phyloP scores from a whole-genome alignment of 1,140 invertebrate genomes.

The Hylaeus volcanicus region DNA sequence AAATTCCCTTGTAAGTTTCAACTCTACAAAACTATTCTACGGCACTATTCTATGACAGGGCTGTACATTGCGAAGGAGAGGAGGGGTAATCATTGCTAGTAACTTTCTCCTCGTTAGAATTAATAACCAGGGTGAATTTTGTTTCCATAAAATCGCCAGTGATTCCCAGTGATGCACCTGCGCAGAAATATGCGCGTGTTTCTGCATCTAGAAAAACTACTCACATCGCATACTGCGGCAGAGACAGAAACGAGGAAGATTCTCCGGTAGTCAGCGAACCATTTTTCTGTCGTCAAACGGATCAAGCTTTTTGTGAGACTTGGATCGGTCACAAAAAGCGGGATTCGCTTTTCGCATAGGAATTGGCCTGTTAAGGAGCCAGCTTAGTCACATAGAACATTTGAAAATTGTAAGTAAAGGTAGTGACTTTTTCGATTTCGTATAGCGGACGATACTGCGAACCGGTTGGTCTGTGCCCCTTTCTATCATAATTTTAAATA shows the following conservation, averaged over 20 bases:
- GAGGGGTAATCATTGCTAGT: no score
- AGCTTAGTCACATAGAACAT: slow-evolving; percentile 57
- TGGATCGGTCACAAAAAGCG: slow-evolving; percentile 81
- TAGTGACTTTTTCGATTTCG: slow-evolving; percentile 39
- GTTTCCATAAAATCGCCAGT: slow-evolving; percentile 35
- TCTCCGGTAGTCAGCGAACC: slow-evolving; percentile 69
- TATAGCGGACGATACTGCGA: slow-evolving; percentile 57
- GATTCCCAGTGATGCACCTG: slow-evolving; percentile 44
- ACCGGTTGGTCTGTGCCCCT: slow-evolving; percentile 47
- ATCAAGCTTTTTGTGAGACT: slow-evolving; percentile 81
- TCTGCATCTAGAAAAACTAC: slow-evolving; percentile 45
- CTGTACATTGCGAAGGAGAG: no score
- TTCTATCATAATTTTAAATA: slow-evolving; percentile 30
- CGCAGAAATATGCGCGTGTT: slow-evolving; percentile 45
- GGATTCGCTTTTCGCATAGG: slow-evolving; percentile 81
- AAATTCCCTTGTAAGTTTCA: no score
- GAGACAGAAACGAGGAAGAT: slow-evolving; percentile 63
- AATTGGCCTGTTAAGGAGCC: slow-evolving; percentile 72
- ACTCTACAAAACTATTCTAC: no score
- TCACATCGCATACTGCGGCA: slow-evolving; percentile 55
- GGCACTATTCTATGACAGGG: no score
- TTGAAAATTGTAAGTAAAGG: slow-evolving; percentile 66
- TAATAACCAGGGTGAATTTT: neutral
- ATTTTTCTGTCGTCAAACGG: slow-evolving; percentile 80
- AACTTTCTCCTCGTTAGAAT: no score